Evolutionary conservation across 2,113 vertebrate genomes (phyloP), one percentile per base, ranked within the genome.

Genomic region (Dipodomys spectabilis): DNA sequence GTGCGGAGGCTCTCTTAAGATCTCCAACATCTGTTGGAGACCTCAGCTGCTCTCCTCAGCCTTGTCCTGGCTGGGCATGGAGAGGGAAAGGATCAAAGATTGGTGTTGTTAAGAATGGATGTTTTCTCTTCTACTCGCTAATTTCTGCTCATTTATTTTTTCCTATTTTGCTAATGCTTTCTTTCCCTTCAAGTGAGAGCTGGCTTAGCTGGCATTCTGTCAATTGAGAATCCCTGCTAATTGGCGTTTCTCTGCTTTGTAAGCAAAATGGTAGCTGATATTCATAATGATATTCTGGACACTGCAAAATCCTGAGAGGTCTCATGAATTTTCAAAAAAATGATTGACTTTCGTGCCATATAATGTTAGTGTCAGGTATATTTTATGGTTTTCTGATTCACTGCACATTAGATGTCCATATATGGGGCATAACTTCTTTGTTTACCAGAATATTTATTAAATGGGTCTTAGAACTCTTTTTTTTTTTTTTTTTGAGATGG

Each of bases 351-450:
- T 39, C 30, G 53, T 87, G 60, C 30, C 79, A 85, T 80, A 75
- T 90, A 85, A 87, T 94, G 82, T 92, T 91, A 86, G 9, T 79
- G 39, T 95, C 81, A 13, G 45, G 68, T 67, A 15, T 91, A 75
- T 74, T 93, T 95, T 67, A 87, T 72, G 87, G 27, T 71, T 95
- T 92, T 88, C 62, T 35, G 79, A 86, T 90, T 92, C 80, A 44
- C 11, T 89, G 72, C 13, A 92, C 95, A 89, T 81, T 93, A 64
- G n/a, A 84, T 69, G 12, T 64, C 68, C 16, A 8, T 53, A 7
- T 84, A 67, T 74, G 68, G 62, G 57, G 49, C 86, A 60, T 73
- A 65, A 69, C 28, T 94, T 92, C 77, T 57, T 72, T 69, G 8
- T 39, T 69, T 88, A 64, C 7, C 20, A 84, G 78, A 57, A 19